Base-by-base conservation (phyloP, 1,140 invertebrate species). In the Samia ricini region DNA sequence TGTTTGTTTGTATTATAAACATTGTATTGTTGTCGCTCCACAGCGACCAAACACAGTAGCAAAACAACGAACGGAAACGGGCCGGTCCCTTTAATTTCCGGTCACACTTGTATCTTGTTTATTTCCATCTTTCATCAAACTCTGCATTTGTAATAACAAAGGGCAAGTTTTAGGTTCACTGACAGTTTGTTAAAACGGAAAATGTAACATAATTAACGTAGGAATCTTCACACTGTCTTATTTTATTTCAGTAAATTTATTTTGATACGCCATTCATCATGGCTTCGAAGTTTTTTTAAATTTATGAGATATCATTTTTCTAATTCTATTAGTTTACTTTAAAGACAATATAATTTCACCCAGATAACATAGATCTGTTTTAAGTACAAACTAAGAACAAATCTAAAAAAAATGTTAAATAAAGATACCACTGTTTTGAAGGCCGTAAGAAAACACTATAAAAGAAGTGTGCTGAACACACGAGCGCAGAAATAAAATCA, bases 81-180 rank as follows among this genome's bases (percentile, higher is more conserved):
- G 21, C 64, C 57, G 55, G 64, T 69, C 70, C 67, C 67, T 72
- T 70, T 72, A 72, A 72, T 72, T 68, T 72, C 70, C 70, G 70
- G 64, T 58, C 61, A 56, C 67, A 72, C 67, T 69, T 66, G 64
- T 66, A 67, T 63, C 62, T 63, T 72, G 62, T 69, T 72, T 72
- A 67, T 67, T 66, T 63, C 54, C 42, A 61, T 65, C 66, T 66
- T 66, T 58, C 67, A 69, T 69, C 66, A 69, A 69, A 65, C 60
- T 60, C 21, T 42, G 22, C 56, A 60, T 59, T 63, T 57, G 42
- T 59, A 15, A 21, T 21, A 42, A 50, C 57, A 49, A 24, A 24
- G 57, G 42, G 36, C 29, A 23, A 23, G 36, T 58, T 58, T 36
- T 2, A 58, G 56, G 36, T 4, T 22, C 21, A 36, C 56, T 58